Percentiles rank a stretch among this genome's conserved stretches.
These are phyloP conservation scores for Arrhamphus sclerolepis DNA, from an alignment of 2,797 vertebrate genomes.

Conservation along the genomic window DNA sequence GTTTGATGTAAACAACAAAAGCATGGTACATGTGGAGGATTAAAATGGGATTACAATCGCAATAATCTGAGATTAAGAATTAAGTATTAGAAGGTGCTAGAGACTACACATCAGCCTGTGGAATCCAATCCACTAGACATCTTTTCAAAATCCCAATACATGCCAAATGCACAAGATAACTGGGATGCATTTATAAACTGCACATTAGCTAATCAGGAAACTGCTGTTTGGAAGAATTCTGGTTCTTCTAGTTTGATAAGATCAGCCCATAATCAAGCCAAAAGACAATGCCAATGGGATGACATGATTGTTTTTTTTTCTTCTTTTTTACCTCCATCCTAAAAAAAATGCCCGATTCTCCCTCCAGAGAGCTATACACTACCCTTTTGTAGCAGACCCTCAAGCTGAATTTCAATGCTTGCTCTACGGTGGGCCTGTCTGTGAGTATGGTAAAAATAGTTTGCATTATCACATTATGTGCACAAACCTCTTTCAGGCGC, in stretches of 20 bases:
- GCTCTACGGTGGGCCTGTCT: constrained; percentile 54
- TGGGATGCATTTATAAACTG: too few relatives aligned
- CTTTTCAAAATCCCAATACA: constrained; percentile 19
- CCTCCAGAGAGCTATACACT: constrained; percentile 60
- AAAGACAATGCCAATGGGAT: constrained; percentile 55
- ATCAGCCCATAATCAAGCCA: constrained; percentile 57
- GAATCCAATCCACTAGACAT: constrained; percentile 34
- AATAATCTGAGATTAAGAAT: constrained; percentile 77
- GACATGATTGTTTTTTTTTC: constrained; percentile 59
- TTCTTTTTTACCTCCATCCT: constrained; percentile 61
- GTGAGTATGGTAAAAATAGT: constrained; percentile 64
- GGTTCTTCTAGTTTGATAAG: constrained; percentile 18
- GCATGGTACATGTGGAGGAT: constrained; percentile 78
- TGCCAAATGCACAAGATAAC: constrained; percentile 7
- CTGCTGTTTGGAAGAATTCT: constrained; percentile 23
- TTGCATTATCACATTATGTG: constrained; percentile 68
- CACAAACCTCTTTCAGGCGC: constrained; percentile 58
- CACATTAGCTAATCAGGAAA: too few relatives aligned
- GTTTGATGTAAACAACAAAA: constrained; percentile 75
- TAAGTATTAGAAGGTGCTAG: constrained; percentile 55
- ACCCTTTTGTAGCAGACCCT: constrained; percentile 67
- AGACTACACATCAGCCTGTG: constrained; percentile 24
- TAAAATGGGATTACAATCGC: constrained; percentile 72
- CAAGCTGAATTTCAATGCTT: constrained; percentile 57
- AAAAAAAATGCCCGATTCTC: constrained; percentile 69